Conservation (phyloP, 2,113 vertebrate genomes). For the Zosterops borbonicus region DNA sequence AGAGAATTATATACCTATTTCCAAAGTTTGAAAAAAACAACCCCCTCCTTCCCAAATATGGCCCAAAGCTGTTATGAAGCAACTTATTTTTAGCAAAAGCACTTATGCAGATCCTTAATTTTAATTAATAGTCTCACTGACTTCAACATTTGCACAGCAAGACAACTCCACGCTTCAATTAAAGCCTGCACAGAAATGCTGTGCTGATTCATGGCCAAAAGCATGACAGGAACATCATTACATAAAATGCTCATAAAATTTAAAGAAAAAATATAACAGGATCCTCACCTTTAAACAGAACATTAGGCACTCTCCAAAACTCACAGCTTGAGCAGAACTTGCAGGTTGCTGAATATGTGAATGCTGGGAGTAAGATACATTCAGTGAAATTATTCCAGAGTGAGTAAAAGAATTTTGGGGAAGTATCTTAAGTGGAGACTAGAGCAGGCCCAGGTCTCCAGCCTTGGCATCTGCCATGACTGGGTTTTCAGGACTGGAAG, state of each 20-base stretch:
- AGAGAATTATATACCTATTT: background rate
- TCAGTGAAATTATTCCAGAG: background rate
- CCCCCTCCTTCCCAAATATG: background rate
- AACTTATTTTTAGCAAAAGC: constrained; percentile 57
- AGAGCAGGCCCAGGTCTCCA: background rate
- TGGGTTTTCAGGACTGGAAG: background rate
- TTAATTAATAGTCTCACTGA: constrained; percentile 61
- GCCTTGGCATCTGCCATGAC: background rate
- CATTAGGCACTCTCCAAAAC: background rate
- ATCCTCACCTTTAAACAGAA: background rate
- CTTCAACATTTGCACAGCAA: constrained; percentile 49
- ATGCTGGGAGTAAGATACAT: background rate
- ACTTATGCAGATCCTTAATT: constrained; percentile 53
- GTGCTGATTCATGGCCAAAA: constrained; percentile 59
- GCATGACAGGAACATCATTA: constrained; percentile 35
- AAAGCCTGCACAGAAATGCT: constrained; percentile 24
- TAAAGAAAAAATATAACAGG: background rate
- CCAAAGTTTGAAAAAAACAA: background rate
- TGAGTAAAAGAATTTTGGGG: background rate
- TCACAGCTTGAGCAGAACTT: background rate
- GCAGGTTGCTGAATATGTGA: background rate
- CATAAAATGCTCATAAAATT: background rate
- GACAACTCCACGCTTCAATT: constrained; percentile 55
- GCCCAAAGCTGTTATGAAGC: constrained; percentile 43
- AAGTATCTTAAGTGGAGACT: background rate